Evolutionary conservation across 2,888 invertebrate genomes (phyloP).

Genomic region (Eupithecia subumbrata): DNA sequence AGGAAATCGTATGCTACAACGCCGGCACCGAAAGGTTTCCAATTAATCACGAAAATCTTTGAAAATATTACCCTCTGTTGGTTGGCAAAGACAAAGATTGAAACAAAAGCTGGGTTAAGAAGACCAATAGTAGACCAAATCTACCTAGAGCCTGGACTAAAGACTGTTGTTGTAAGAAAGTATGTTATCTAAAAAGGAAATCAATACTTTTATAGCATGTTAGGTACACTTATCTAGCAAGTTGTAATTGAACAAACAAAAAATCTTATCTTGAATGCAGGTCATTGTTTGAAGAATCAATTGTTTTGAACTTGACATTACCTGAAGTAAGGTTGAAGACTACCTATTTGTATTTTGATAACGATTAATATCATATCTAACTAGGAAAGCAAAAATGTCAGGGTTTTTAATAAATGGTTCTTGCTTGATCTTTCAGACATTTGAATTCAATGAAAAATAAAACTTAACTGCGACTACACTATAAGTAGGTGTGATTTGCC

Average conservation of each 20-base stretch:
- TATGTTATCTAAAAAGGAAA: conserved; percentile 2
- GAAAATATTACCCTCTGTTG: no score
- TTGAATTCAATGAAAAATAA: no score
- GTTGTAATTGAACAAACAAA: conserved; percentile 4
- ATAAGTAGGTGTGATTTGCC: not conserved
- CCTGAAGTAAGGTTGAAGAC: conserved; percentile 1
- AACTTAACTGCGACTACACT: no score
- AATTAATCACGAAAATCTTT: no score
- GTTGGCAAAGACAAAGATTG: no score
- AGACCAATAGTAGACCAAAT: no score
- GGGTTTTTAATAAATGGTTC: not conserved
- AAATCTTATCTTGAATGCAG: conserved; percentile 20
- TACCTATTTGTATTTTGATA: not conserved
- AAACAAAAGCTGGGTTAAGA: no score
- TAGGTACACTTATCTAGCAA: conserved; percentile 3
- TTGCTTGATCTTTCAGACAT: not conserved
- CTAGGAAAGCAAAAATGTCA: not conserved
- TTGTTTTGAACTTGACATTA: conserved; percentile 24
- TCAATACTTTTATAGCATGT: not conserved
- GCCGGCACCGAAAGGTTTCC: no score
- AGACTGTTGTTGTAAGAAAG: no score
- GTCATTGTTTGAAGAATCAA: conserved; percentile 23
- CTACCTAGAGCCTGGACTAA: not conserved
- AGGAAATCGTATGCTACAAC: no score
- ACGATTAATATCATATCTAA: not conserved